Percentiles rank a stretch among this genome's conserved stretches.
Evolutionary conservation across 2,113 vertebrate genomes (phyloP).

Genomic region (Orthochromis indermauri): DNA sequence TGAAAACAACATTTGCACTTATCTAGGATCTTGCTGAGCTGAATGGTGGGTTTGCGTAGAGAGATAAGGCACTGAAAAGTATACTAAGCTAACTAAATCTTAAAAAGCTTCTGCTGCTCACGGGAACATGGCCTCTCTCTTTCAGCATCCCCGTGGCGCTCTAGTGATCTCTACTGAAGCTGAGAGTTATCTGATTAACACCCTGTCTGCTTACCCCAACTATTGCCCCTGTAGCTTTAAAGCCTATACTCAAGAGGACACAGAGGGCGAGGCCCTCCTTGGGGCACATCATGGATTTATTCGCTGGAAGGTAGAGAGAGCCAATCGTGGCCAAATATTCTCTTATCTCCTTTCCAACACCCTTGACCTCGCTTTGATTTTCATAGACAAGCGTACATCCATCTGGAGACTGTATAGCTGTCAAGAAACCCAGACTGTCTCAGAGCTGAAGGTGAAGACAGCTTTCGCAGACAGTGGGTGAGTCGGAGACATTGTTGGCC

Average conservation of each 20-base stretch:
- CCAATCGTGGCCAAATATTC: background rate
- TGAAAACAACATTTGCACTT: background rate
- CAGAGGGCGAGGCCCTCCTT: conserved; percentile 18
- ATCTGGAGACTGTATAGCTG: conserved; percentile 44
- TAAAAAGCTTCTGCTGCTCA: background rate
- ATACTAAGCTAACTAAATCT: conserved; percentile 10
- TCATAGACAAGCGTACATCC: conserved; percentile 17
- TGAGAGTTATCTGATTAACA: conserved; percentile 32
- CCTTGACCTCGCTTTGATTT: conserved; percentile 24
- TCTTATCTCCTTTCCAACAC: background rate
- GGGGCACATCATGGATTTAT: conserved; percentile 22
- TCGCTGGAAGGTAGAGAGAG: background rate
- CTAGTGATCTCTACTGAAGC: background rate
- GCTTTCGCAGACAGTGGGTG: background rate
- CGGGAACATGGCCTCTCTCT: background rate
- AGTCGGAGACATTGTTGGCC: background rate
- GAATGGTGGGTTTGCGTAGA: background rate
- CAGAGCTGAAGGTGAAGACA: background rate
- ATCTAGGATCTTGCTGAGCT: background rate
- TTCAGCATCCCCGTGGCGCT: conserved; percentile 13
- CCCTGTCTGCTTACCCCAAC: conserved; percentile 25
- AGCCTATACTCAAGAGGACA: background rate
- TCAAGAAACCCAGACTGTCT: conserved; percentile 10
- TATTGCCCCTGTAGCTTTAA: conserved; percentile 16
- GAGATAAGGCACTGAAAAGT: background rate